Percentiles rank a stretch among this genome's conserved stretches.
Evolutionary conservation across 2,888 invertebrate genomes (phyloP).

Genomic region (Ochropacha duplaris): DNA sequence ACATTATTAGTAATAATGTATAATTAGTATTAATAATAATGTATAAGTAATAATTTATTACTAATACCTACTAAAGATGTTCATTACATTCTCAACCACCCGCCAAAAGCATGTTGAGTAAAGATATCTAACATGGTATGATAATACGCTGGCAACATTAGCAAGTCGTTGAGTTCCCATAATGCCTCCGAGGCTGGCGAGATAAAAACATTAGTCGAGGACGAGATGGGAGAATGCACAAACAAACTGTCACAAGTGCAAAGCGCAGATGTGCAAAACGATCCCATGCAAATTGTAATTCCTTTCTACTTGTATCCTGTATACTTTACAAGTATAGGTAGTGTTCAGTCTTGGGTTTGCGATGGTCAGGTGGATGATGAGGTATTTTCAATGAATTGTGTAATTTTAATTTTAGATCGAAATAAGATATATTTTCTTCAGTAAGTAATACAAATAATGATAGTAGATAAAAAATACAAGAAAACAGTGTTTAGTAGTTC

Average conservation of each 20-base stretch:
- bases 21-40: too few species aligned
- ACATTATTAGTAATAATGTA: too few species aligned
- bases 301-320: slow-evolving; percentile 12
- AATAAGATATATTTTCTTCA: too few species aligned
- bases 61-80: neutral
- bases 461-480: too few species aligned
- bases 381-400: too few species aligned
- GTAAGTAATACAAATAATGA: too few species aligned
- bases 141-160: slow-evolving; percentile 15
- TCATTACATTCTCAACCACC: neutral
- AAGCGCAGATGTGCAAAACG: slow-evolving; percentile 33
- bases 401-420: too few species aligned
- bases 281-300: slow-evolving; percentile 39
- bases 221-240: slow-evolving; percentile 26
- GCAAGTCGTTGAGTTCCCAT: slow-evolving; percentile 27
- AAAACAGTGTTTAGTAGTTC: too few species aligned
- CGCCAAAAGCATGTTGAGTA: neutral
- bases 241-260: slow-evolving; percentile 37
- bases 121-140: slow-evolving; percentile 9
- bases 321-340: neutral
- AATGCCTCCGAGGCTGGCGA: slow-evolving; percentile 18
- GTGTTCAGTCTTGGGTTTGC: too few species aligned
- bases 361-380: too few species aligned
- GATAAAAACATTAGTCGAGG: slow-evolving; percentile 37
- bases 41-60: too few species aligned